Conservation (phyloP, 1,140 invertebrate species). For the Copidosoma floridanum region DNA sequence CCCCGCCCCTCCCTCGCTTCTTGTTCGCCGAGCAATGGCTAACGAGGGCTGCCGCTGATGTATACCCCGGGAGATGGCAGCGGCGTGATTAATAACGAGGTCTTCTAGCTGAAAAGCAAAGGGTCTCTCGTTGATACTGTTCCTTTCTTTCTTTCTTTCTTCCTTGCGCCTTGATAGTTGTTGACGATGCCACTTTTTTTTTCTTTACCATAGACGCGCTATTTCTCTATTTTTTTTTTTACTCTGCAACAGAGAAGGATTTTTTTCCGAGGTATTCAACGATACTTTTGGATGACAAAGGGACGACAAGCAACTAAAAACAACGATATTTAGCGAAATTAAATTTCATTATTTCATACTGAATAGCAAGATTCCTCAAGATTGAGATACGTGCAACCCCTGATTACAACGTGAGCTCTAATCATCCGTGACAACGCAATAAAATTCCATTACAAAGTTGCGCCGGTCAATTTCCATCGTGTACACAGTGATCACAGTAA, state of each 20-base stretch:
- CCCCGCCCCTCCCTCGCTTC: constrained; percentile 26
- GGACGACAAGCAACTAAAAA: too few relatives aligned
- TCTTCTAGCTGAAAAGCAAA: constrained; percentile 29
- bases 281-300: too few relatives aligned
- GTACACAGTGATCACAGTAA: too few relatives aligned
- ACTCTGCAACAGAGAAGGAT: not conserved
- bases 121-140: constrained; percentile 19
- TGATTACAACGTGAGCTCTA: constrained; percentile 2
- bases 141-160: not conserved
- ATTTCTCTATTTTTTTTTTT: not conserved
- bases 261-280: too few relatives aligned
- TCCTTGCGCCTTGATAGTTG: not conserved
- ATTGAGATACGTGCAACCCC: too few relatives aligned
- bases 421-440: constrained; percentile 3
- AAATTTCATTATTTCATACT: too few relatives aligned
- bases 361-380: too few relatives aligned
- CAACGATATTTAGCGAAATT: too few relatives aligned
- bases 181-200: not conserved
- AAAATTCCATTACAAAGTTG: too few relatives aligned
- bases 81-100: constrained; percentile 54
- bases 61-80: constrained; percentile 48
- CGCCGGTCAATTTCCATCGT: too few relatives aligned
- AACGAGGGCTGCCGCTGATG: constrained; percentile 52
- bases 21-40: constrained; percentile 34
- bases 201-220: too few relatives aligned